Conservation (phyloP, 2,797 vertebrate genomes). For the Aphelocoma californica region DNA sequence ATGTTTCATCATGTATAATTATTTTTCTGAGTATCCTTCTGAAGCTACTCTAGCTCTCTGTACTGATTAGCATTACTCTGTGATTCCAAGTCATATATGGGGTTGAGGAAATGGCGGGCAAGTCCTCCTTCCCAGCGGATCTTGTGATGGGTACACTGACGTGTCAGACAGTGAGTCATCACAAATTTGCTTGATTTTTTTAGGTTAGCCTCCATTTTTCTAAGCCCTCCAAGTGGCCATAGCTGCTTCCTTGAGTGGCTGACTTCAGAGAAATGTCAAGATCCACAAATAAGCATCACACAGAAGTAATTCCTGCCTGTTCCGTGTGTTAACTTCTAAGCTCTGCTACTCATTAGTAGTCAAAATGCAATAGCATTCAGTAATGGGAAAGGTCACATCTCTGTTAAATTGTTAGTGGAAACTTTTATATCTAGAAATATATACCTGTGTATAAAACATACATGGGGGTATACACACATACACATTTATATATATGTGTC, state of each 20-base stretch:
- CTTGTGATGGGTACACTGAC: not conserved
- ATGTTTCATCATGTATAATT: not conserved
- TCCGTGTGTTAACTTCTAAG: not conserved
- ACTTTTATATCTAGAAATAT: not conserved
- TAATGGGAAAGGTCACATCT: conserved; percentile 15
- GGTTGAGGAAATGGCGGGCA: not conserved
- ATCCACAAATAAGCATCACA: not conserved
- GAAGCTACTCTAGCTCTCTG: not conserved
- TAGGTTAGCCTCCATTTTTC: not conserved
- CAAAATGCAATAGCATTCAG: not conserved
- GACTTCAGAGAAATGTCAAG: conserved; percentile 33
- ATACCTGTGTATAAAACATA: not conserved
- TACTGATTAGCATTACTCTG: not conserved
- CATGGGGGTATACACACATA: not conserved
- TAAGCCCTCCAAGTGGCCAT: not conserved
- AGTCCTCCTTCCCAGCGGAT: not conserved
- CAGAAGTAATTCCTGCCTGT: not conserved
- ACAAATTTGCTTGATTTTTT: not conserved
- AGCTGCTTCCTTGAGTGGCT: not conserved
- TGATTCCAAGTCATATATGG: not conserved
- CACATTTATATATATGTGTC: rapidly evolving
- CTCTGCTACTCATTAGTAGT: not conserved
- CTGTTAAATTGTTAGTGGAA: not conserved
- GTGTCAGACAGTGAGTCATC: conserved; percentile 30
- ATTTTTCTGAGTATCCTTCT: not conserved